Evolutionary conservation across 2,797 vertebrate genomes (phyloP).

Genomic region (Threskiornis aethiopicus): DNA sequence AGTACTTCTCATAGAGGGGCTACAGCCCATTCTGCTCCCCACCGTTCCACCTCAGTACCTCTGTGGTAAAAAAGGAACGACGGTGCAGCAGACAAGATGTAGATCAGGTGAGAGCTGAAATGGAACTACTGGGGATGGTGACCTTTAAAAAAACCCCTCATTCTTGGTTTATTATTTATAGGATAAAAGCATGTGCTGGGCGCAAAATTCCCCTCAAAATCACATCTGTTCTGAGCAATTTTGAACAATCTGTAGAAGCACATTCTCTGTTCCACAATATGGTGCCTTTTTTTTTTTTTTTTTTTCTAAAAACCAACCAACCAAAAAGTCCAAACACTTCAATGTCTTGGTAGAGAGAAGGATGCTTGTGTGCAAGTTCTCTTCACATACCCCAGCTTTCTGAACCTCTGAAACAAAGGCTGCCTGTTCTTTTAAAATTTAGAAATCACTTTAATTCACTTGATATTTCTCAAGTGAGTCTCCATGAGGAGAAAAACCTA

Average conservation of each 20-base stretch:
- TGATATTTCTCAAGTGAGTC: neutral
- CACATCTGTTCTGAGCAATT: neutral
- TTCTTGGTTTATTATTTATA: neutral
- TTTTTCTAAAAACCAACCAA: neutral
- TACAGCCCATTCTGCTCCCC: neutral
- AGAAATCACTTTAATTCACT: neutral
- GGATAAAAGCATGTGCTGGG: neutral
- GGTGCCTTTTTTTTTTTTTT: neutral
- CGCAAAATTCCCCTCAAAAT: neutral
- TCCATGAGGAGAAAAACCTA: rapidly evolving
- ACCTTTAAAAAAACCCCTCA: neutral
- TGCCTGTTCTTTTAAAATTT: neutral
- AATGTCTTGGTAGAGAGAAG: neutral
- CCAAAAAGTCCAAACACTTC: neutral
- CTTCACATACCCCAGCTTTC: neutral
- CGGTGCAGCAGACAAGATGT: neutral
- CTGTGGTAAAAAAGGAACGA: neutral
- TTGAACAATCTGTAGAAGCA: neutral
- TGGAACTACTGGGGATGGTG: neutral
- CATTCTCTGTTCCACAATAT: neutral
- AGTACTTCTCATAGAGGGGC: neutral
- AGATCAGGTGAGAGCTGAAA: neutral
- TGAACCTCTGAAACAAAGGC: neutral
- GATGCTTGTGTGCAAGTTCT: neutral
- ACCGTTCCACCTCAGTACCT: neutral